phyloP scores from a whole-genome alignment of 2,113 vertebrate species.

The Orthonyx spaldingii region DNA sequence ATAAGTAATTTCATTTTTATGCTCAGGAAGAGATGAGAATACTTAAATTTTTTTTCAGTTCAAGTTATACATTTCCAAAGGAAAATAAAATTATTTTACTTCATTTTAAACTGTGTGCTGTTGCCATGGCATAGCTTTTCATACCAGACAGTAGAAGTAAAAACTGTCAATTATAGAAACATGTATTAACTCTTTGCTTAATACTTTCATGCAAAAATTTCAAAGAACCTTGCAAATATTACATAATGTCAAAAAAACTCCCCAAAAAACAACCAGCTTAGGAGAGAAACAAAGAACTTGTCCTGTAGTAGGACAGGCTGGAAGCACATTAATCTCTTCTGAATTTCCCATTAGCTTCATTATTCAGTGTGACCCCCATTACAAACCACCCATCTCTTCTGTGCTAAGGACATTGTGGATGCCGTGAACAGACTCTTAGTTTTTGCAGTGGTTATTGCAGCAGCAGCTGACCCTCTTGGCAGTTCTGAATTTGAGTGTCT shows the following conservation, averaged over 20 bases:
- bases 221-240: background rate
- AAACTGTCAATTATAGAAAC: background rate
- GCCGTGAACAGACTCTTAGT: background rate
- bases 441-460: background rate
- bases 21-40: background rate
- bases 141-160: background rate
- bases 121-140: background rate
- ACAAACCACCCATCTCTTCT: background rate
- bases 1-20: background rate
- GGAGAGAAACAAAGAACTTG: background rate
- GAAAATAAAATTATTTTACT: background rate
- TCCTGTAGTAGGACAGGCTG: background rate
- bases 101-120: background rate
- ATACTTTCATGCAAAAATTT: background rate
- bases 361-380: background rate
- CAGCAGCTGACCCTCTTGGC: background rate
- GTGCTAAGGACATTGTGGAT: background rate
- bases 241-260: background rate
- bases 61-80: background rate
- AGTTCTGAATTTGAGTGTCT: background rate
- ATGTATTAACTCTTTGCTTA: background rate
- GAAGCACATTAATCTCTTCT: background rate
- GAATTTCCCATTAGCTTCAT: background rate
- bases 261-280: background rate
- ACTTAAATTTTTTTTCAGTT: background rate